Evolutionary conservation across 2,888 invertebrate genomes (phyloP).

Genomic region (Lamellibrachia satsuma): DNA sequence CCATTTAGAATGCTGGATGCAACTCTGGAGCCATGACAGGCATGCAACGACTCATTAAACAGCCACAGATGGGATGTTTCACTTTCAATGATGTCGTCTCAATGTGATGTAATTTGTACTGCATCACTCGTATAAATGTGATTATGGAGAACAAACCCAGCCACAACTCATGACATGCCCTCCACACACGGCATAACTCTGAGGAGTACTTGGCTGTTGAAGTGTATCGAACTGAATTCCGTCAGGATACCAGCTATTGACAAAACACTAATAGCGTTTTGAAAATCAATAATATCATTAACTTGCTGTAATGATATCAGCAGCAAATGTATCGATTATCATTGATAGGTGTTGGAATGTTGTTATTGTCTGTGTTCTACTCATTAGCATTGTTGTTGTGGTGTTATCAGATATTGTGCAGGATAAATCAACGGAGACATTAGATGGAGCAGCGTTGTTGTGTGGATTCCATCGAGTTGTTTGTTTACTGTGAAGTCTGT

Average conservation of each 20-base stretch:
- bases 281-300: slow-evolving; percentile 12
- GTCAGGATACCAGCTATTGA: not conserved
- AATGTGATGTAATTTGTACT: not conserved
- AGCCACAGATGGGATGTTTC: slow-evolving; percentile 6
- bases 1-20: not conserved
- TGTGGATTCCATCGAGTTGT: not conserved
- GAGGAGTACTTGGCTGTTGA: not conserved
- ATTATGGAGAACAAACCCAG: not conserved
- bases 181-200: not conserved
- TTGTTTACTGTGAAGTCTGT: not conserved
- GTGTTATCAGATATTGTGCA: not conserved
- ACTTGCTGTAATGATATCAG: not conserved
- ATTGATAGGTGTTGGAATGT: not conserved
- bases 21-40: not conserved
- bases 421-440: not conserved
- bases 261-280: not conserved
- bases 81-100: not conserved
- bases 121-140: not conserved
- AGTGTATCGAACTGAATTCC: not conserved
- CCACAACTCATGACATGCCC: not conserved
- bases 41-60: not conserved
- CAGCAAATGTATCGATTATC: not conserved
- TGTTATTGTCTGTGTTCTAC: not conserved
- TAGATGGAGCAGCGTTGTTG: not conserved
- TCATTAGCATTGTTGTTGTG: not conserved